phyloP scores from a whole-genome alignment of 2,888 invertebrate species.

The Cataglyphis rosenhaueri region DNA sequence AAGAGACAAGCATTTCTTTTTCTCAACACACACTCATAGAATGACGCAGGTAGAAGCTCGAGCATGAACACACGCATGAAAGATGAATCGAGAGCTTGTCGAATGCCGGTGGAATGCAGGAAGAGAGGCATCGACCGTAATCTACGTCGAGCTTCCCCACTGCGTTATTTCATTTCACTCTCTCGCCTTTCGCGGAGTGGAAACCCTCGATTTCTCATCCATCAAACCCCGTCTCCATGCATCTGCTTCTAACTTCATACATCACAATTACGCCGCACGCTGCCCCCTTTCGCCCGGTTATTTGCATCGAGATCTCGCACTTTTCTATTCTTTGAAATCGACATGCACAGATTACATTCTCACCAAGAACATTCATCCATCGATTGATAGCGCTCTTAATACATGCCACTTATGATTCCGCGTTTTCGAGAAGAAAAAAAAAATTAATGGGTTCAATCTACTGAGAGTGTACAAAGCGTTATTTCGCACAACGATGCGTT shows the following conservation, averaged over 20 bases:
- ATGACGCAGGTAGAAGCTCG: slow-evolving; percentile 16
- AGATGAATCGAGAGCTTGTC: slow-evolving; percentile 65
- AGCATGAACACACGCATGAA: slow-evolving; percentile 46
- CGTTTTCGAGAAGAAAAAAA: background rate
- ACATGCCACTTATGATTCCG: slow-evolving; percentile 29
- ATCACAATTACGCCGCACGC: slow-evolving; percentile 70
- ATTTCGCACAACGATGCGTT: background rate
- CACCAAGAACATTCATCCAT: slow-evolving; percentile 47
- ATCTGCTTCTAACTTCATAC: slow-evolving; percentile 74
- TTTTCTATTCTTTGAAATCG: slow-evolving; percentile 63
- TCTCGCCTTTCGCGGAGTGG: slow-evolving; percentile 65
- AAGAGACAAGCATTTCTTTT: slow-evolving; percentile 10
- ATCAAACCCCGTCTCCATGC: slow-evolving; percentile 72
- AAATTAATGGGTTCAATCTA: slow-evolving; percentile 14
- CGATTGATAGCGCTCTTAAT: slow-evolving; percentile 33
- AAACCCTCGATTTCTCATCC: slow-evolving; percentile 69
- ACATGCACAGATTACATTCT: slow-evolving; percentile 59
- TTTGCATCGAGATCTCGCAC: slow-evolving; percentile 60
- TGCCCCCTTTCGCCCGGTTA: slow-evolving; percentile 57
- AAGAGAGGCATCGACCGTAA: slow-evolving; percentile 62
- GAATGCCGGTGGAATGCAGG: slow-evolving; percentile 53
- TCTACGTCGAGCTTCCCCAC: slow-evolving; percentile 58
- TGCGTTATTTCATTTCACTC: slow-evolving; percentile 67
- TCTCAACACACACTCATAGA: background rate
- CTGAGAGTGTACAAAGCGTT: background rate